A percentile compares a stretch with the other conserved stretches of the same genome.
Evolutionary conservation across 30 jellyfish, hydroid and myxozoan species (phyloP).

Genomic region (Turritopsis rubra): DNA sequence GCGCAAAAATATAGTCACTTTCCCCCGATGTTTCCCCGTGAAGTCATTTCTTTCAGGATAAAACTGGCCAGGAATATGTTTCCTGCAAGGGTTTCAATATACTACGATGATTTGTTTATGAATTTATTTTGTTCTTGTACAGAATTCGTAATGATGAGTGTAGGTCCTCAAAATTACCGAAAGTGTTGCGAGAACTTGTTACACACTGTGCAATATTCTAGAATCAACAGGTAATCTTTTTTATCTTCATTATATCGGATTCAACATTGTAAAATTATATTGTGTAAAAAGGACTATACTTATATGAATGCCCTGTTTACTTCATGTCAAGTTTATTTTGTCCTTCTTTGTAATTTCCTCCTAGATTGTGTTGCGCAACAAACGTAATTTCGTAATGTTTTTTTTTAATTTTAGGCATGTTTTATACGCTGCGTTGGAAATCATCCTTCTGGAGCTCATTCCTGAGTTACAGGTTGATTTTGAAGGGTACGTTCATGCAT

Average conservation of each 20-base stretch:
- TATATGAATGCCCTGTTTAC: no score
- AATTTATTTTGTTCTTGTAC: no score
- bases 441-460: conserved; percentile 57
- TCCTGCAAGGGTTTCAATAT: no score
- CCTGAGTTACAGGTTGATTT: conserved; percentile 51
- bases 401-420: conserved; percentile 54
- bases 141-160: conserved; percentile 55
- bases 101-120: no score
- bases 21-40: no score
- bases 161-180: conserved; percentile 50
- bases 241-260: not conserved
- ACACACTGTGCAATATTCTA: conserved; percentile 70
- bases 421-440: conserved; percentile 76
- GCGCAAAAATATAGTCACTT: no score
- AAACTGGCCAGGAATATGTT: no score
- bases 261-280: not conserved
- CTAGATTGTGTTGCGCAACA: no score
- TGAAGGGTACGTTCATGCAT: conserved; percentile 2
- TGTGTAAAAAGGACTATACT: not conserved
- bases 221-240: conserved; percentile 61
- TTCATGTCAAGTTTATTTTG: not conserved
- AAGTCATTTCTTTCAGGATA: no score
- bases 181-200: conserved; percentile 60
- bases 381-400: not conserved
- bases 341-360: not conserved